Evolutionary conservation across 2,888 invertebrate genomes (phyloP).

Genomic region (Pycnomerus fuliginosus): DNA sequence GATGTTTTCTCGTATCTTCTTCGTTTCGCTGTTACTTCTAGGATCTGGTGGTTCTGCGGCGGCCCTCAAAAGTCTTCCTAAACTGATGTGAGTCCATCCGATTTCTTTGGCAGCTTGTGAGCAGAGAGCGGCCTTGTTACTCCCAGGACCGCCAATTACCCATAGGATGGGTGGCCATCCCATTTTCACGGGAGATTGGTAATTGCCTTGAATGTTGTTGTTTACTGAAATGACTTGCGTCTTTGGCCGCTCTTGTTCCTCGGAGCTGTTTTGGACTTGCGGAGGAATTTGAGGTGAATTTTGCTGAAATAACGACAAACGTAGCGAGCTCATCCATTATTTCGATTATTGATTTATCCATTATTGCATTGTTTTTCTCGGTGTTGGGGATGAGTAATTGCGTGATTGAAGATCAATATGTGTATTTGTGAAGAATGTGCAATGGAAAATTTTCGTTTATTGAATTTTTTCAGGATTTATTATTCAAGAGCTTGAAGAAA

Average conservation of each 20-base stretch:
- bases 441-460: no score
- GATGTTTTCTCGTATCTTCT: constrained; percentile 65
- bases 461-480: no score
- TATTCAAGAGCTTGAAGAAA: no score
- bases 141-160: constrained; percentile 84
- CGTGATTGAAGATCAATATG: no score
- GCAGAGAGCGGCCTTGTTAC: constrained; percentile 83
- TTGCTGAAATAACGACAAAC: constrained; percentile 8
- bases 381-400: no score
- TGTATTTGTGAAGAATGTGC: no score
- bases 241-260: constrained; percentile 40
- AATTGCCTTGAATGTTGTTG: constrained; percentile 32
- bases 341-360: no score
- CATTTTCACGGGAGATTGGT: constrained; percentile 45
- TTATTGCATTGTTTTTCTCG: no score
- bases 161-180: constrained; percentile 50
- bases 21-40: constrained; percentile 42
- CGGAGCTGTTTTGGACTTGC: constrained; percentile 9
- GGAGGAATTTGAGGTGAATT: constrained; percentile 4
- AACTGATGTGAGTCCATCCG: constrained; percentile 55
- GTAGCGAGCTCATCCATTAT: no score
- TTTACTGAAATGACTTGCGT: constrained; percentile 49
- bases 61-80: constrained; percentile 77
- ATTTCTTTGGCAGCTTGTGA: constrained; percentile 67
- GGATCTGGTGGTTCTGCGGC: constrained; percentile 60